Evolutionary conservation across 2,797 vertebrate genomes (phyloP), one percentile per base, ranked within the genome.

Genomic region (Coluber constrictor): DNA sequence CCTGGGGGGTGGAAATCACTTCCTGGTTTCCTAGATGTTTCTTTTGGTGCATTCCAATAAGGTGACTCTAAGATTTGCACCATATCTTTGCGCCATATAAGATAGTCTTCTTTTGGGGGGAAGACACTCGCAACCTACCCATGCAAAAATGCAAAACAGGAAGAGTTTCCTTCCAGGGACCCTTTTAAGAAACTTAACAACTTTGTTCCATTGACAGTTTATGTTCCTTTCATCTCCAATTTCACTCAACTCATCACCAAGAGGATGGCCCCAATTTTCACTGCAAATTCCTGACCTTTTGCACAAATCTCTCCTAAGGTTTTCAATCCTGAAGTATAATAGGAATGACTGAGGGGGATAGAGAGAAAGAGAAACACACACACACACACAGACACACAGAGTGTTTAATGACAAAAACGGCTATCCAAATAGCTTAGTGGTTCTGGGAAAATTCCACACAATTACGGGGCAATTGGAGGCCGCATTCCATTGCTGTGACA

Each of bases 221-320:
- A 16, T 13, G 8, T 18, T 2, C 0, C 6, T 51, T 61, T 15
- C 25, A 5, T 3, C 16, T 83, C 4, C 1, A 54, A 5, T 47
- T 86, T 37, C 16, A 25, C 57, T 61, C 20, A 23, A 51, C 37
- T 16, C 91, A 59, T 60, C 66, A 37, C 20, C 54, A 57, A 27
- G 59, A 79, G 10, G 29, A 54, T 66, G 89, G 61, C 32, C 87
- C 47, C 55, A 57, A 51, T 88, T 20, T 57, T 56, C 16, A 8
- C 13, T 23, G 87, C 51, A 12, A 56, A 60, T 88, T 79, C 37
- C 47, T 60, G 57, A 20, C 4, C 56, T 61, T 47, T 43, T 54
- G 43, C 11, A 12, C 37, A 61, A 91, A 57, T 43, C 63, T 88
- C 57, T 47, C 47, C 56, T 29, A 54, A 56, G 3, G 56, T 83